phyloP scores from a whole-genome alignment of 2,797 vertebrate genomes.

The Hephaestus fuliginosus region DNA sequence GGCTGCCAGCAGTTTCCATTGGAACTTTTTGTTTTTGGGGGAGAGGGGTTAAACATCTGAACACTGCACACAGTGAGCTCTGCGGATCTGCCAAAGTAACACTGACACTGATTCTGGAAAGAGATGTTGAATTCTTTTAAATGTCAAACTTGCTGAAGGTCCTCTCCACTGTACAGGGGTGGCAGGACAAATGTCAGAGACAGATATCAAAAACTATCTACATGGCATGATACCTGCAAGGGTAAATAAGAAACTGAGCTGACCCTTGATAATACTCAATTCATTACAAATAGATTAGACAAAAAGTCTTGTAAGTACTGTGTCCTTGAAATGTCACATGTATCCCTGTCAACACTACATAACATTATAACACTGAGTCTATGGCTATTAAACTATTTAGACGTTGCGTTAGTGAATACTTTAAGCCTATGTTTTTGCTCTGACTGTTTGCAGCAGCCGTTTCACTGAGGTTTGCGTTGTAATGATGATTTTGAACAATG shows the following conservation, averaged over 20 bases:
- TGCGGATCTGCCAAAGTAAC: conserved; percentile 7
- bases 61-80: background rate
- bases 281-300: background rate
- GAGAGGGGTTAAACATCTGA: background rate
- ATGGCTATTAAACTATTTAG: background rate
- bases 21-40: background rate
- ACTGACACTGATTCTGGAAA: conserved; percentile 2
- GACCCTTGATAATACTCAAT: background rate
- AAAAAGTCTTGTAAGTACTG: background rate
- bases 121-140: background rate
- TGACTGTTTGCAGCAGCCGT: conserved; percentile 28
- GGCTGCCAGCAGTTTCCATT: conserved; percentile 5
- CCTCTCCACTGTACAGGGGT: background rate
- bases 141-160: background rate
- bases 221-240: background rate
- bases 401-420: background rate
- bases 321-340: background rate
- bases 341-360: background rate
- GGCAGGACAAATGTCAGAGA: background rate
- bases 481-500: conserved; percentile 72
- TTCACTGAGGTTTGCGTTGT: conserved; percentile 35
- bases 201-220: background rate
- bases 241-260: background rate
- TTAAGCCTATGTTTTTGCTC: background rate
- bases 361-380: background rate